Base-by-base conservation (phyloP, 2,888 invertebrate species). In the Diachrysia chrysitis region DNA sequence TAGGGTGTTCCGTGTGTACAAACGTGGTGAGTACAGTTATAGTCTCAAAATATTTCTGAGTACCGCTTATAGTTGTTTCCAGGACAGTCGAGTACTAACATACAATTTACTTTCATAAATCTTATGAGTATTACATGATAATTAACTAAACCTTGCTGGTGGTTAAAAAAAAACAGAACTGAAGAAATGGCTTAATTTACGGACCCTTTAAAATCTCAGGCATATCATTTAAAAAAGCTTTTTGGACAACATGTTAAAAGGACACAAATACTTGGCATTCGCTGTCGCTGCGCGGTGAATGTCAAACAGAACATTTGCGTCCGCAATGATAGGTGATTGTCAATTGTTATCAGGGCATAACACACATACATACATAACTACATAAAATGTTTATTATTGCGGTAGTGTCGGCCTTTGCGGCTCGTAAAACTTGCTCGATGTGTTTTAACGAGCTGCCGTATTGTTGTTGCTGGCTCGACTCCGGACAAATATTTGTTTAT, bases 331-430 rank as follows among this genome's bases (percentile, higher is more conserved):
- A 51, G 48, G 19, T 21, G 48, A 51, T 19, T 51, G 48, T 51
- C 21, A 51, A 51, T 51, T 51, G 48, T 51, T 51, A 51, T 51
- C 48, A 51, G 21, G 48, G 19, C 48, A 19, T 51, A 51, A 19
- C 19, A 51, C 21, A 51, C 48, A 51, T 51, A 48, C 48, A 48
- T 48, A 51, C 19, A 51, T 17, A 21, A 21, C 21, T 21, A 51
- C 48, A 51, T 51, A 51, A 21, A 21, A 19, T 48, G 48, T 19
- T 42, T 42, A 42, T 42, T 42, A 42, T 42, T 42, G 42, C 17
- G 48, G 19, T 48, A 19, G 48, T 48, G 48, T 51, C 48, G 21
- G 21, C 48, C 48, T 21, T 10, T 51, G 48, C 19, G 10, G 48
- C 12, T 51, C 19, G 21, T 51, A 51, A 19, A 19, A 51, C 48